Base-by-base conservation (phyloP, 2,888 invertebrate species). In the Parasteatoda lunata region DNA sequence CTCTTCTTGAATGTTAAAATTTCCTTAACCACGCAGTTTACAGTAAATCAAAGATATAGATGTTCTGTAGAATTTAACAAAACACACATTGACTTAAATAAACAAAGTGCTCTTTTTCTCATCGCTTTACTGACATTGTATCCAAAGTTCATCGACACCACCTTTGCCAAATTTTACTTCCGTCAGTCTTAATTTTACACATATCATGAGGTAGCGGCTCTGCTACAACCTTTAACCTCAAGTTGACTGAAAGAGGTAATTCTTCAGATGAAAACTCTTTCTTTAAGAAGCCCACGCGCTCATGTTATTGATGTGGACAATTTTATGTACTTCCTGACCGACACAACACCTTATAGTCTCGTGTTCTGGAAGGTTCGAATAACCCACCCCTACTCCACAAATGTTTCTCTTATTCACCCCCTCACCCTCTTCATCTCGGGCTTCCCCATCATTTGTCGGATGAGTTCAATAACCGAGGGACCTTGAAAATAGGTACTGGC, bases 401-500 rank as follows among this genome's bases (percentile, higher is more conserved):
- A 54, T 52, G 52, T 72, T 51, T 59, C 15, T 52, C 76, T 7
- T 11, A 6, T 45, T 49, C 48, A 48, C 11, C 9, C 69, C 7
- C 30, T 49, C 59, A 6, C 71, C 54, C 64, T 9, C 47, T 15
- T 49, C 54, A 45, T 68, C 66, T 68, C 45, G 15, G 66, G 66
- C 30, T 15, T 48, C 78, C 78, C 59, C 54, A 11, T 45, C 68
- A 8, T 68, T 48, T 30, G 54, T n/a, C 8, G 30, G n/a, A 13
- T 45, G 83, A 54, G 83, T 84, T 84, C 83, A 84, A 84, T 77
- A 84, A 84, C 83, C 83, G 77, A 64, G 70, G 77, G 77, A 84
- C 83, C 83, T 84, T 84, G 83, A 84, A 83, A 84, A 77, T 77
- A 71, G 59, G 66, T 71, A 77, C 77, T 84, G 83, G 83, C 83